Evolutionary conservation across 1,140 invertebrate species (phyloP).

Genomic region (Pogonus chalceus): DNA sequence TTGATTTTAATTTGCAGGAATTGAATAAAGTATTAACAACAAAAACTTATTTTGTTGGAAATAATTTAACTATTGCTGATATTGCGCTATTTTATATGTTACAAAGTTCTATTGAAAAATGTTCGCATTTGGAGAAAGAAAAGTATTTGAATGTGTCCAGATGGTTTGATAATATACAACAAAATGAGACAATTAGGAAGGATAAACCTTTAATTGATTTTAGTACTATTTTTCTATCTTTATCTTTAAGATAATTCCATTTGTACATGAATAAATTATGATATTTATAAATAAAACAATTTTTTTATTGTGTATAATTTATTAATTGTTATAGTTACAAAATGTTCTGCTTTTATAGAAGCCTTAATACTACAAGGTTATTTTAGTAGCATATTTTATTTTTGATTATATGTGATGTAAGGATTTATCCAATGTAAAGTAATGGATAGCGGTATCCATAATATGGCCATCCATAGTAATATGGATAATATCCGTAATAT

Average conservation of each 20-base stretch:
- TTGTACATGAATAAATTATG: not conserved
- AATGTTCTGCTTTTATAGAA: no score
- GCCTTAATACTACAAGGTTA: not conserved
- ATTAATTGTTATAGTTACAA: no score
- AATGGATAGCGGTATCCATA: not conserved
- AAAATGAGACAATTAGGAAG: slow-evolving; percentile 36
- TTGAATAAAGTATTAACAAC: slow-evolving; percentile 30
- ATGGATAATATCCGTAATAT: not conserved
- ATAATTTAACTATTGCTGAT: slow-evolving; percentile 35
- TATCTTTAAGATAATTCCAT: not conserved
- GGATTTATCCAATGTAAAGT: not conserved
- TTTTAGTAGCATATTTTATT: not conserved
- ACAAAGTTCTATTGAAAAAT: slow-evolving; percentile 32
- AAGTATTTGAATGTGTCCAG: slow-evolving; percentile 36
- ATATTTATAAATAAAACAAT: not conserved
- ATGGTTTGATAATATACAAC: slow-evolving; percentile 40
- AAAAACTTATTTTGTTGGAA: slow-evolving; percentile 36
- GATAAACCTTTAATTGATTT: slow-evolving; percentile 36
- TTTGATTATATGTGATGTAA: not conserved
- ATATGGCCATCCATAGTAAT: slow-evolving; percentile 1
- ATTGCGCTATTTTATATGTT: slow-evolving; percentile 34
- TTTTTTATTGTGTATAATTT: not conserved
- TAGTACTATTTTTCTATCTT: slow-evolving; percentile 8
- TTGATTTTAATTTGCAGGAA: slow-evolving; percentile 27
- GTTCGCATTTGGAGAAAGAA: slow-evolving; percentile 34